Evolutionary conservation across 2,113 vertebrate genomes (phyloP).

Genomic region (Platichthys stellatus): DNA sequence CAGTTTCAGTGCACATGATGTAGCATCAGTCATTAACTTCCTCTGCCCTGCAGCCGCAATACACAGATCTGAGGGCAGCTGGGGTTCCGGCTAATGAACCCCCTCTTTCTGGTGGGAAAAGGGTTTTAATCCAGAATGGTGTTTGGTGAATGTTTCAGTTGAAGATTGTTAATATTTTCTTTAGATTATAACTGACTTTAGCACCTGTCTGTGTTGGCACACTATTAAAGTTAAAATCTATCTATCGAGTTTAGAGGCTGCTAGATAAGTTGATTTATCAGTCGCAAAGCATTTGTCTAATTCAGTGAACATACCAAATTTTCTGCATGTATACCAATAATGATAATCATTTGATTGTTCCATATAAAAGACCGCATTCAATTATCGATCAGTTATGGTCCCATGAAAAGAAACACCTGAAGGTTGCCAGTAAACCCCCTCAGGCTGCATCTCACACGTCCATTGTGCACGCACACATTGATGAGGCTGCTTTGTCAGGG

Average conservation of each 20-base stretch:
- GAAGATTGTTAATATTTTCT: background rate
- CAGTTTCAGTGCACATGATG: constrained; percentile 21
- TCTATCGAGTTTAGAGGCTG: background rate
- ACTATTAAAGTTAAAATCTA: background rate
- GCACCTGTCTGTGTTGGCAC: background rate
- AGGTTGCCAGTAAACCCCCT: background rate
- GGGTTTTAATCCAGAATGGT: constrained; percentile 17
- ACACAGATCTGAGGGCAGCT: constrained; percentile 39
- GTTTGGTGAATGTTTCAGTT: constrained; percentile 17
- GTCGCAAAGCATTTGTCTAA: background rate
- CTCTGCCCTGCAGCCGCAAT: constrained; percentile 31
- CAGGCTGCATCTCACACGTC: background rate
- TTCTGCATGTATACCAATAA: background rate
- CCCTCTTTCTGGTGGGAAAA: constrained; percentile 8
- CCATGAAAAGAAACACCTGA: background rate
- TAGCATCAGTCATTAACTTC: constrained; percentile 34
- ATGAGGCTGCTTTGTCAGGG: constrained; percentile 12
- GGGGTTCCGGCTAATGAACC: constrained; percentile 47
- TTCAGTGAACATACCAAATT: background rate
- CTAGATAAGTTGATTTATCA: background rate
- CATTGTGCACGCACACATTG: constrained; percentile 7
- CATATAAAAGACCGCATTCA: background rate
- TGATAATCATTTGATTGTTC: constrained; percentile 9
- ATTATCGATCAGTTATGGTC: background rate
- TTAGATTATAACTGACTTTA: constrained; percentile 7